Evolutionary conservation across 2,113 vertebrate genomes (phyloP).

Genomic region (Eulemur macaco): DNA sequence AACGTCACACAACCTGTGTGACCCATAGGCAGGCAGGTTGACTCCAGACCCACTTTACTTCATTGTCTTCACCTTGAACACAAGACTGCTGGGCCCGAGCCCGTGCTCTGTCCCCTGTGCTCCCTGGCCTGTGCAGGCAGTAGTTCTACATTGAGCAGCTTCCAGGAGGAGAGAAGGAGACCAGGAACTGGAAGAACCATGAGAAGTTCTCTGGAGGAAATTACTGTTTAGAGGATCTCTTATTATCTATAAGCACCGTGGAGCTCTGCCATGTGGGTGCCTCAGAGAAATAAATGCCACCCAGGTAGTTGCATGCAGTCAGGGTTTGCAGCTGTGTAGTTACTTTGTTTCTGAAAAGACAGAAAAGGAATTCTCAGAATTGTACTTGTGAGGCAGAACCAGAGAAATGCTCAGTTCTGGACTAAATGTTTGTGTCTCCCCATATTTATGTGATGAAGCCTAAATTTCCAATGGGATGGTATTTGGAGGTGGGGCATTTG

Average conservation of each 20-base stretch:
- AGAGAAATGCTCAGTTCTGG: slow-evolving; percentile 84
- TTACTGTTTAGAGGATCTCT: background rate
- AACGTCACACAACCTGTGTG: background rate
- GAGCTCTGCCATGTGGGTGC: background rate
- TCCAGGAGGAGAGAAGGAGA: background rate
- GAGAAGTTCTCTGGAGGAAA: background rate
- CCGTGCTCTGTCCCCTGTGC: background rate
- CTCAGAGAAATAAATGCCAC: background rate
- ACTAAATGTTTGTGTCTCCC: background rate
- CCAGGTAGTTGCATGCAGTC: background rate
- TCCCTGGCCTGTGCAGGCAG: background rate
- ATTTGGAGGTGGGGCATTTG: background rate
- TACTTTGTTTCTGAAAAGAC: background rate
- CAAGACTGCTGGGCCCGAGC: background rate
- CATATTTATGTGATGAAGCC: background rate
- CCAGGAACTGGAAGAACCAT: background rate
- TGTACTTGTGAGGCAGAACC: slow-evolving; percentile 87
- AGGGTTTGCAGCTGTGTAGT: background rate
- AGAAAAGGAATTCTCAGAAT: background rate
- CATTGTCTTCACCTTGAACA: background rate
- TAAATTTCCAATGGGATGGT: background rate
- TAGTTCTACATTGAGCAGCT: background rate
- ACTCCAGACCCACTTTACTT: background rate
- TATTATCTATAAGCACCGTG: background rate
- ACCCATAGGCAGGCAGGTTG: background rate